These are phyloP conservation scores for Leucophenga montana DNA, from an alignment of 2,888 invertebrate genomes.

Conservation along the genomic window DNA sequence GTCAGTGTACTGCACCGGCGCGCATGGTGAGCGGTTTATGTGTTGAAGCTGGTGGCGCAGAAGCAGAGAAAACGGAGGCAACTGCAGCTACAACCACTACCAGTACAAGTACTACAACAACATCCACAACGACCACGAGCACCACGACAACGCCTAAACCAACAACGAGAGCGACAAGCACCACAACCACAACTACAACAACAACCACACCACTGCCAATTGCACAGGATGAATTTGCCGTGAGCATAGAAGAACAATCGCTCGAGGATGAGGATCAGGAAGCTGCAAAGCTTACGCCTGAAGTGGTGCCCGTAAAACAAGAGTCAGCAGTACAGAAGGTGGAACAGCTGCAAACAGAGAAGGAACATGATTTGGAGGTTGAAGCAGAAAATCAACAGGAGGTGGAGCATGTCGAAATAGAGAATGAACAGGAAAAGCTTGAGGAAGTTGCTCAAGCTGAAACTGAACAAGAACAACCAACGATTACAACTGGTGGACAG, in stretches of 20 bases:
- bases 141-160: conserved; percentile 39
- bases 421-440: conserved; percentile 17
- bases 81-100: conserved; percentile 31
- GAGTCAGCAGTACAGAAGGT: conserved; percentile 30
- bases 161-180: conserved; percentile 41
- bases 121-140: conserved; percentile 48
- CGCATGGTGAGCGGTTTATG: conserved; percentile 80
- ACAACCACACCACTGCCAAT: conserved; percentile 42
- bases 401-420: conserved; percentile 46
- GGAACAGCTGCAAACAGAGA: conserved; percentile 44
- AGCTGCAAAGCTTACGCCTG: conserved; percentile 40
- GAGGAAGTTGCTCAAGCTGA: neutral
- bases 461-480: conserved; percentile 6
- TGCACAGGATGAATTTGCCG: conserved; percentile 48
- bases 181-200: conserved; percentile 40
- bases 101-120: conserved; percentile 34
- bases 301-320: conserved; percentile 31
- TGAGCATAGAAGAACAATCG: conserved; percentile 55
- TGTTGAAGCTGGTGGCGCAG: conserved; percentile 66
- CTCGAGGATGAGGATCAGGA: conserved; percentile 66
- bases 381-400: conserved; percentile 31
- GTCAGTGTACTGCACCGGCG: conserved; percentile 83
- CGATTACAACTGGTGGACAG: conserved; percentile 47
- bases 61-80: conserved; percentile 21
- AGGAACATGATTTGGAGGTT: conserved; percentile 16